Evolutionary conservation across 2,888 invertebrate genomes (phyloP), one percentile per base, ranked within the genome.

Genomic region (Merodon equestris): DNA sequence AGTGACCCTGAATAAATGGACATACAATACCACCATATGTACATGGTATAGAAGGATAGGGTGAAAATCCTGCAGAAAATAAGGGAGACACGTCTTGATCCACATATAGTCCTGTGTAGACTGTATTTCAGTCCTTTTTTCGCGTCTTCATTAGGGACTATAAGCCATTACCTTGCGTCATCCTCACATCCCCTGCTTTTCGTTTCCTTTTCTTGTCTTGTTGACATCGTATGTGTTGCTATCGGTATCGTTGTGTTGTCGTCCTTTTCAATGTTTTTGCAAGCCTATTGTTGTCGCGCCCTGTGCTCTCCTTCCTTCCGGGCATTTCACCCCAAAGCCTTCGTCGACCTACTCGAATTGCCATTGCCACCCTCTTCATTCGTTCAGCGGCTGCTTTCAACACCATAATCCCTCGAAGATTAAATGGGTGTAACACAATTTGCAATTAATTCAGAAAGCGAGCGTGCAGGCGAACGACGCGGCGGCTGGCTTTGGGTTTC

Each of bases 381-480:
- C 27, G 27, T 27, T 27, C 27, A 27, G 27, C 27, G 60, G 54
- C 68, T 68, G 68, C 79, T 74, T 79, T 79, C 79, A 79, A 81
- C 75, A 75, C 70, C 75, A 81, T 79, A 75, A 74, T 74, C 81
- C 82, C 81, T 77, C 57, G 74, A 74, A 82, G 74, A 82, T 82
- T 82, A 82, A 82, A 82, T 82, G 81, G 82, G 82, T 81, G 82
- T 82, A 82, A 82, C 77, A 81, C 77, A 82, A 82, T 82, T 82
- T 82, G 82, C 82, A 82, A 82, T 76, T 77, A 82, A 77, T 81
- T 81, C 73, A 66, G 70, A 58, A 60, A 56, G 51, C 61, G 47
- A 63, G 63, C 71, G 38, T 44, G 51, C 61, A n/a, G 64, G 44
- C 57, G 27, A 27, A 2, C 27, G 27, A 27, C 27, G 27, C 27